These are phyloP conservation scores for Benitochromis conjunctus DNA, from an alignment of 2,113 vertebrate species.

Conservation along the genomic window DNA sequence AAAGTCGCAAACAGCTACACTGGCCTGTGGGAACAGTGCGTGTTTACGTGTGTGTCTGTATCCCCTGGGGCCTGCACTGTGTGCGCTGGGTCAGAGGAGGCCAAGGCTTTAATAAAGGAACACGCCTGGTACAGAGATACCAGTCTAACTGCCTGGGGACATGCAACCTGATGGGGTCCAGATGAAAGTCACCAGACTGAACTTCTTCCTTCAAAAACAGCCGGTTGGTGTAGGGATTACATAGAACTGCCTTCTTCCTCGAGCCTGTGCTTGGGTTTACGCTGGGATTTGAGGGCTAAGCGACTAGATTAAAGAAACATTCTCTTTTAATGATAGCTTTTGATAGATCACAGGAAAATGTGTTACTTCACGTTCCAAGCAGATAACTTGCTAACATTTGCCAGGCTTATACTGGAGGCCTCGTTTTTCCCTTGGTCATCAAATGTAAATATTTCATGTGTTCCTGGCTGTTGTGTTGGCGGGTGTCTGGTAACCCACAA, in stretches of 20 bases:
- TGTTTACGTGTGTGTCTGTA: conserved; percentile 48
- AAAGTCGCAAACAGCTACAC: conserved; percentile 62
- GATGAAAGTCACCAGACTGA: conserved; percentile 68
- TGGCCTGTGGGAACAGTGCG: conserved; percentile 71
- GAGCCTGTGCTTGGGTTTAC: conserved; percentile 9
- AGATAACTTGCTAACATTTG: not conserved
- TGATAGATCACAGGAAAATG: conserved; percentile 8
- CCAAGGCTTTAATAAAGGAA: conserved; percentile 69
- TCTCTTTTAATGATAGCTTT: conserved; percentile 19
- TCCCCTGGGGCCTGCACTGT: conserved; percentile 51
- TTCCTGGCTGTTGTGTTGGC: conserved; percentile 46
- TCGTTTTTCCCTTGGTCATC: conserved; percentile 52
- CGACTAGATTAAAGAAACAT: conserved; percentile 25
- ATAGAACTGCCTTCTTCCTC: not conserved
- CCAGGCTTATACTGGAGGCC: not conserved
- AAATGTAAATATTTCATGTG: conserved; percentile 70
- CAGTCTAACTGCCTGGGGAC: conserved; percentile 63
- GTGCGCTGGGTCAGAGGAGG: conserved; percentile 63
- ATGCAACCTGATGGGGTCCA: conserved; percentile 65
- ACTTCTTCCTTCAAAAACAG: conserved; percentile 26
- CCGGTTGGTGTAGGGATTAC: not conserved
- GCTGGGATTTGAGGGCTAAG: conserved; percentile 17
- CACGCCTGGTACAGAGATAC: conserved; percentile 61
- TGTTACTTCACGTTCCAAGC: not conserved
- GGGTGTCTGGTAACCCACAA: conserved; percentile 62